Base-by-base conservation (phyloP, 2,888 invertebrate species). In the Carcina quercana region DNA sequence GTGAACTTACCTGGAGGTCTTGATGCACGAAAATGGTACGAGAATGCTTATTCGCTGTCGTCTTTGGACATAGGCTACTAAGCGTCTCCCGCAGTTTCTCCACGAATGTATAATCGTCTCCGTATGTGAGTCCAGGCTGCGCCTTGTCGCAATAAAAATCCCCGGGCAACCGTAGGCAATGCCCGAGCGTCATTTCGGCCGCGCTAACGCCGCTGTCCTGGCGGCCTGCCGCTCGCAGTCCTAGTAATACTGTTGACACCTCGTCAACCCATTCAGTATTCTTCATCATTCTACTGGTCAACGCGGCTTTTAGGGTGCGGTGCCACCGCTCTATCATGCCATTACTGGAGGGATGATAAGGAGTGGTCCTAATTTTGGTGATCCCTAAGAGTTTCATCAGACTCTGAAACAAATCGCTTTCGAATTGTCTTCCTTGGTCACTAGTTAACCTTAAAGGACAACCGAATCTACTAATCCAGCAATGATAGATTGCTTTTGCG, bases 371-470 rank as follows among this genome's bases (percentile, higher is more conserved):
- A 7, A 31, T 24, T 24, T 36, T 43, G 17, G 40, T 12, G 2
- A 43, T 35, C 7, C 42, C 38, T 25, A 42, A 19, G 5, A 35
- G 21, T 19, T 25, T 34, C 35, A 37, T 20, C 6, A 42, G 29
- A 11, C 63, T 35, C 1, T 47, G 47, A 34, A 46, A 34, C 27
- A 62, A 57, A 5, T 47, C 46, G 2, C 60, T 62, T 13, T 63
- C n/a, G n/a, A n/a, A n/a, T n/a, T n/a, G n/a, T n/a, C 47, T 25
- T 11, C 35, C 48, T 32, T 45, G 47, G 25, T 51, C 48, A 3
- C 32, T 42, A 0, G 44, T 44, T 5, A 48, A 2, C 19, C 26
- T 30, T 1, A 25, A 10, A 4, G 38, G 40, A 21, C 36, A 32
- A n/a, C 49, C 48, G 15, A 34, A 45, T n/a, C 45, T 38, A n/a